Conservation (phyloP, 2,113 vertebrate species). For the Dromaius novaehollandiae region DNA sequence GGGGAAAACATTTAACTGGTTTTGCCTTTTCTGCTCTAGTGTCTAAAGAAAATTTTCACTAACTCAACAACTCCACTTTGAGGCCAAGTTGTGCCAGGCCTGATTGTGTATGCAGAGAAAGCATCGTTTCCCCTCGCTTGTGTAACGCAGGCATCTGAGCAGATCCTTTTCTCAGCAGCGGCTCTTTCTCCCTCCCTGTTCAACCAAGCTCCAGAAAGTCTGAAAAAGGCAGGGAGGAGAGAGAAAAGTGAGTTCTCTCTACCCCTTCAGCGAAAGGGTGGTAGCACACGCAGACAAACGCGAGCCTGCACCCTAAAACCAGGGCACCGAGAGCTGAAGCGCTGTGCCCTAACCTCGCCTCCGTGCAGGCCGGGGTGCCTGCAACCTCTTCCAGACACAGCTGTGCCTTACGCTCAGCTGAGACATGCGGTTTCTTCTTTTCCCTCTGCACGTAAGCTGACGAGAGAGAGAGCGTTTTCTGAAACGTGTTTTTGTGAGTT, state of each 20-base stretch:
- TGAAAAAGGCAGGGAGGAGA: not conserved
- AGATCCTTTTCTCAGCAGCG: not conserved
- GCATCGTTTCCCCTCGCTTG: not conserved
- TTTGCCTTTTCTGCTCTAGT: not conserved
- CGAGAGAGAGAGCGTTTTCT: not conserved
- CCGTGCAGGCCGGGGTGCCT: accelerated
- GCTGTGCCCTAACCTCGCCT: accelerated
- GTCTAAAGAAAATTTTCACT: conserved; percentile 44
- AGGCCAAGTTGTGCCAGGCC: conserved; percentile 31
- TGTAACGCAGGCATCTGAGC: not conserved
- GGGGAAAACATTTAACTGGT: conserved; percentile 12
- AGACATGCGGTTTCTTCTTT: not conserved
- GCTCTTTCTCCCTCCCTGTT: not conserved
- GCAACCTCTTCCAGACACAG: not conserved
- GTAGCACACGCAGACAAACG: not conserved
- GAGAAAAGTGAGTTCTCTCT: not conserved
- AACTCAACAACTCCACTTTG: conserved; percentile 64
- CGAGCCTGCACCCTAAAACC: not conserved
- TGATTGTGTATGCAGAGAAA: not conserved
- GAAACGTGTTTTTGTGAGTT: not conserved
- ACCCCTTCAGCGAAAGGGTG: not conserved
- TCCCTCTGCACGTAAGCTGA: not conserved
- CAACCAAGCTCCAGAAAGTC: not conserved
- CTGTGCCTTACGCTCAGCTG: accelerated
- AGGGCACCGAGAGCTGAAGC: not conserved